Evolutionary conservation across 2,888 invertebrate species (phyloP), one percentile per base, ranked within the genome.

Genomic region (Leptopilina drosophilae): DNA sequence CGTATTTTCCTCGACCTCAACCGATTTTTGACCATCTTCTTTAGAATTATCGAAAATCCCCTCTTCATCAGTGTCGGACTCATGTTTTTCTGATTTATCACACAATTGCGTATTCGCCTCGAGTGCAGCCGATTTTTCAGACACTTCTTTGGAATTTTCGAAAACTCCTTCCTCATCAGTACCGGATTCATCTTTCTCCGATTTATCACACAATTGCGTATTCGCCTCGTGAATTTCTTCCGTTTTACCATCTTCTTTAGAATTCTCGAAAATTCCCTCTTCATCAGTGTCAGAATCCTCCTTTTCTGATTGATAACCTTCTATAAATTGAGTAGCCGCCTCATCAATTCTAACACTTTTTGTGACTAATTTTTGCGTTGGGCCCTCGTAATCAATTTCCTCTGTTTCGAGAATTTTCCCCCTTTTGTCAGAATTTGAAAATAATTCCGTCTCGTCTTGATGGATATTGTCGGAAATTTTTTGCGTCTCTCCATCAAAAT

Each of bases 211-310:
- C 3, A 20, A 8, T 77, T 65, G 66, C 2, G 26, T 26, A 59
- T 65, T 8, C 5, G 33, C 33, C 11, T 33, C 33, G 12, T 64
- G 53, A 26, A 73, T 73, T 56, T 56, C 33, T 26, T 53, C 53
- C 11, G 40, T n/a, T 20, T 3, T 11, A 7, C 26, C 12, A 53
- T 20, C 11, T 69, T 69, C n/a, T 26, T 53, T 20, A 7, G 69
- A 20, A 1, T 53, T 20, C 53, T 15, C 26, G n/a, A 69, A 69
- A 69, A 26, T 12, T 4, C 49, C 49, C 12, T 49, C 49, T 3
- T 49, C 49, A 49, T 53, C 69, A 11, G 69, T 69, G 2, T 69
- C 69, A 14, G 69, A 69, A 53, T 69, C 53, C 2, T 53, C 69
- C 8, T 62, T 62, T 2, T 20, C 62, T 20, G 20, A 62, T 20